Evolutionary conservation across 2,797 vertebrate genomes (phyloP).

Genomic region (Eptatretus atami): DNA sequence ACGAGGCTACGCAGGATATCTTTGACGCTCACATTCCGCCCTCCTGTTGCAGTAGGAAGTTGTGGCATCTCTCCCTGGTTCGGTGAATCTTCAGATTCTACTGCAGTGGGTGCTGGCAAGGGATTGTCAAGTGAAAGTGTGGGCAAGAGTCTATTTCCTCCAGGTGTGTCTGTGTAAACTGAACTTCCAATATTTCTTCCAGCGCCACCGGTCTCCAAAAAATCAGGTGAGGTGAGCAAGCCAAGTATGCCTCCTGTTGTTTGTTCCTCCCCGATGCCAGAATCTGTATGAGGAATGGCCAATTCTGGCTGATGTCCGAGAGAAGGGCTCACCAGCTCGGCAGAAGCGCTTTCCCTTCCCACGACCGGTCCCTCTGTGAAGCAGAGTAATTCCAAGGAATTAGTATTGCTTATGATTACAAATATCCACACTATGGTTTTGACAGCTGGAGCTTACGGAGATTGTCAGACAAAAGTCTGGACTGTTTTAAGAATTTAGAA

Average conservation of each 20-base stretch:
- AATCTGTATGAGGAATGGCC: slow-evolving; percentile 42
- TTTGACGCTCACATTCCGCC: slow-evolving; percentile 65
- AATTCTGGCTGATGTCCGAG: slow-evolving; percentile 26
- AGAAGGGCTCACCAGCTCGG: slow-evolving; percentile 9
- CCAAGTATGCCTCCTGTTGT: slow-evolving; percentile 19
- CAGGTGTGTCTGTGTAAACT: not conserved
- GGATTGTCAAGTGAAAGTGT: slow-evolving; percentile 48
- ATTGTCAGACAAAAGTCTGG: too few relatives aligned
- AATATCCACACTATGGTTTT: too few relatives aligned
- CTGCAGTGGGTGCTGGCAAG: slow-evolving; percentile 9
- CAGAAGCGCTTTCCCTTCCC: too few relatives aligned
- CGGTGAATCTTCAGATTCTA: not conserved
- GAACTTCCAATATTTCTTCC: not conserved
- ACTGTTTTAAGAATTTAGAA: too few relatives aligned
- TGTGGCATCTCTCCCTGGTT: not conserved
- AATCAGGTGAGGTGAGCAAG: not conserved
- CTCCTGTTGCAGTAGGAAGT: slow-evolving; percentile 15
- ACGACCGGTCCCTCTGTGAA: too few relatives aligned
- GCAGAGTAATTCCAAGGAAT: too few relatives aligned
- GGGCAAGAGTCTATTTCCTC: slow-evolving; percentile 30
- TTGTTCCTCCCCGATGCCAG: slow-evolving; percentile 48
- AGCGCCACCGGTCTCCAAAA: not conserved
- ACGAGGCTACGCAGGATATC: slow-evolving; percentile 83
- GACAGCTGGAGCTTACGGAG: too few relatives aligned
- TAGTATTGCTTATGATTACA: too few relatives aligned